phyloP scores from a whole-genome alignment of 2,888 invertebrate species.

The Arge pagana region DNA sequence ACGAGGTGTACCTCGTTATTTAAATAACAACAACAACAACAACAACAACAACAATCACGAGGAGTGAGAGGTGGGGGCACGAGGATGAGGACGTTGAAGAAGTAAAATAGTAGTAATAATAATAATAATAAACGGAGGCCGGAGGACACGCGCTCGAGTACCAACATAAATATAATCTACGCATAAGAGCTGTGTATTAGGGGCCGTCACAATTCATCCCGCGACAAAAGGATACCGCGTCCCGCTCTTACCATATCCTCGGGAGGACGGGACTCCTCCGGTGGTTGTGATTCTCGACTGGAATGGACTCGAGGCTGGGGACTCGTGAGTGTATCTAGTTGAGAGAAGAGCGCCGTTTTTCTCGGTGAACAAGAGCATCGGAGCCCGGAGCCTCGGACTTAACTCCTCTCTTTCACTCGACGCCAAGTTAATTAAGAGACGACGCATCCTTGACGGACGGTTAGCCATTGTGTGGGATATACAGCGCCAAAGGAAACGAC shows the following conservation, averaged over 20 bases:
- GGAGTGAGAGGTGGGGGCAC: not conserved
- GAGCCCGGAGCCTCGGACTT: constrained; percentile 20
- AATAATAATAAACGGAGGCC: not conserved
- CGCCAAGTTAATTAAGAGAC: constrained; percentile 54
- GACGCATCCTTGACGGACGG: constrained; percentile 49
- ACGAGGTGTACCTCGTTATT: not conserved
- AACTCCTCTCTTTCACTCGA: too few species aligned
- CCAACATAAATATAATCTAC: constrained; percentile 2
- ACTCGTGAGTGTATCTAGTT: not conserved
- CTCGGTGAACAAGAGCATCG: constrained; percentile 10
- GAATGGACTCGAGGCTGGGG: too few species aligned
- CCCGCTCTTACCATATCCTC: too few species aligned
- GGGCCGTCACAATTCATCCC: constrained; percentile 12
- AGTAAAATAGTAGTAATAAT: not conserved
- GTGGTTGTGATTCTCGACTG: too few species aligned
- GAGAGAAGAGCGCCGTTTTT: too few species aligned
- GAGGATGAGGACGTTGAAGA: not conserved
- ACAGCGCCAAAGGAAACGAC: too few species aligned
- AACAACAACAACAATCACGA: not conserved
- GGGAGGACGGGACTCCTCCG: too few species aligned
- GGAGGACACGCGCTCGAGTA: not conserved
- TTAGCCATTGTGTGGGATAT: constrained; percentile 52
- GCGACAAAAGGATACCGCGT: constrained; percentile 16
- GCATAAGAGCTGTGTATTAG: not conserved
- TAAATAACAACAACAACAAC: not conserved